Evolutionary conservation across 2,113 vertebrate genomes (phyloP), one percentile per base, ranked within the genome.

Genomic region (Paracyprichromis sp.): DNA sequence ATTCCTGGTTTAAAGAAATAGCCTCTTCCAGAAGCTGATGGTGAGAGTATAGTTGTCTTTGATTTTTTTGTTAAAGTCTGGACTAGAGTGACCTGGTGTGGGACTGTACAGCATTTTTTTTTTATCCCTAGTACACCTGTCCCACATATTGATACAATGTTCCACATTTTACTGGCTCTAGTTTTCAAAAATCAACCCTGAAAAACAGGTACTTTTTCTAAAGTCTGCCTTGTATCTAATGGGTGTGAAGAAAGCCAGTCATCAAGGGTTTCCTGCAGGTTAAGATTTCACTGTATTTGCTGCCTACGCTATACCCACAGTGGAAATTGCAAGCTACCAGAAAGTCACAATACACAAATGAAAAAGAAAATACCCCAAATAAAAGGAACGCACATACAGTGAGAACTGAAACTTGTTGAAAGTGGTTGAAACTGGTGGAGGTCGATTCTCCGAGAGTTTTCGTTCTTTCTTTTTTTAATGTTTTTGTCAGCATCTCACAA

Each of bases 261-360:
- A 76, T 76, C 69, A 76, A 17, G 24, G 24, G 40, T 76, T 47
- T 76, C 71, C 43, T 76, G 71, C 71, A 50, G 71, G 71, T 76
- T 76, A 76, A 76, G 9, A 76, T 76, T 29, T 19, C 71, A 71
- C 66, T 50, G 43, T 76, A 17, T 76, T 47, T 76, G 24, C 43
- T 76, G 24, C 71, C 71, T 29, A 1, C 2, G 1, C 24, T 50
- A 50, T 29, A 17, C 24, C 9, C 71, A 47, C 71, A 50, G 71
- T 76, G 71, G 43, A 76, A 50, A 50, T 0, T 76, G 71, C 6
- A 50, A 76, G 24, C 43, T 4, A 31, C 71, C 43, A 0, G 43
- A 31, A 50, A 47, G 71, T 50, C 16, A 76, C 71, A 76, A 50
- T 19, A 31, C 24, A 17, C 24, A 76, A 47, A 76, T 76, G 24